A percentile compares a stretch with the other conserved stretches of the same genome.
Conservation (phyloP, 2,888 invertebrate genomes). For the Cerceris rybyensis region DNA sequence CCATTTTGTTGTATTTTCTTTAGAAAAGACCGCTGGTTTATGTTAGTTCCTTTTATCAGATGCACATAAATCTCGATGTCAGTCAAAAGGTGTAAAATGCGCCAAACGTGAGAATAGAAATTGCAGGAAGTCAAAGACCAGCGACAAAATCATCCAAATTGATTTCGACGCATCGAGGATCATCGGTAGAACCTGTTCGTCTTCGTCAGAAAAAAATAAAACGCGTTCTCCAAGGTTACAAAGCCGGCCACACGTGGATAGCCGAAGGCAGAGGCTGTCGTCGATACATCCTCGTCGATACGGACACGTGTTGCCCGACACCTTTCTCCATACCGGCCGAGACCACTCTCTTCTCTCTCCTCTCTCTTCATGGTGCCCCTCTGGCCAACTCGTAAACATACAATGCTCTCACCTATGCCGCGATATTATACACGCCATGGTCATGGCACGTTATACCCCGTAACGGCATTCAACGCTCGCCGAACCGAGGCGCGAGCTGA, state of each 20-base stretch:
- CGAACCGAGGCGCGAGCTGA: constrained; percentile 53
- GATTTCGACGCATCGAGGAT: not conserved
- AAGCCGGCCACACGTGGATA: constrained; percentile 74
- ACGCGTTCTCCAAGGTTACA: constrained; percentile 20
- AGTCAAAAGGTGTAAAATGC: no score
- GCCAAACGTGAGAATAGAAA: not conserved
- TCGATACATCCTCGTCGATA: constrained; percentile 75
- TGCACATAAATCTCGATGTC: no score
- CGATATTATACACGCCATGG: constrained; percentile 68
- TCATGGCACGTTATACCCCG: constrained; percentile 75
- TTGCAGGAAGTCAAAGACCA: not conserved
- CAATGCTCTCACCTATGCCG: constrained; percentile 71
- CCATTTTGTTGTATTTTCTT: no score
- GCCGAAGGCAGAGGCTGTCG: constrained; percentile 70
- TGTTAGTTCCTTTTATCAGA: no score
- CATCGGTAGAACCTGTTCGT: constrained; percentile 1
- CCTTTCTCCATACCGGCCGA: constrained; percentile 53
- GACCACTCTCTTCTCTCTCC: constrained; percentile 45
- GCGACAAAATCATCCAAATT: not conserved
- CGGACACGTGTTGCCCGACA: constrained; percentile 75
- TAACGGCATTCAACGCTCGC: constrained; percentile 69
- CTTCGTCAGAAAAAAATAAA: constrained; percentile 19
- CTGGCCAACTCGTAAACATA: constrained; percentile 72
- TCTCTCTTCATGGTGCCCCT: constrained; percentile 39
- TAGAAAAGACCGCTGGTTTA: no score